Percentiles rank a stretch among this genome's conserved stretches.
Conservation (phyloP, 2,888 invertebrate genomes). For the Calephelis perditalis region DNA sequence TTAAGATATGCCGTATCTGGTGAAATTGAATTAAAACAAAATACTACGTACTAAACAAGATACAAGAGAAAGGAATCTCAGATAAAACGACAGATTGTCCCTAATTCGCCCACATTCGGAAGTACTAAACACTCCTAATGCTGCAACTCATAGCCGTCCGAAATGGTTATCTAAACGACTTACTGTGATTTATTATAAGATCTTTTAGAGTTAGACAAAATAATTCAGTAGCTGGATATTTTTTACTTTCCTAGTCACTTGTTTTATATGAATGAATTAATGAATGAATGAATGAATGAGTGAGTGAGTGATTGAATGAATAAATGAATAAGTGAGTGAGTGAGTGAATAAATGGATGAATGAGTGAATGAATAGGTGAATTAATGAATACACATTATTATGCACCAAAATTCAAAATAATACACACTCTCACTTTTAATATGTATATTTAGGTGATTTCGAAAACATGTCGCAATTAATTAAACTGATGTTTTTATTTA, state of each 20-base stretch:
- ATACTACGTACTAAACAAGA: conserved; percentile 47
- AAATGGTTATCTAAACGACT: conserved; percentile 59
- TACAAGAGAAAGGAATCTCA: conserved; percentile 27
- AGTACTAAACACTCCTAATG: conserved; percentile 53
- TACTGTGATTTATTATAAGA: conserved; percentile 35
- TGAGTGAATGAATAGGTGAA: too few species aligned
- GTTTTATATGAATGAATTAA: too few species aligned
- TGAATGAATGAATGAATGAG: too few species aligned
- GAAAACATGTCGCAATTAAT: too few species aligned
- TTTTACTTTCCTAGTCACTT: background rate
- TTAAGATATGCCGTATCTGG: conserved; percentile 33
- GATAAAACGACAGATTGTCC: conserved; percentile 54
- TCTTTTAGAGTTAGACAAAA: conserved; percentile 22
- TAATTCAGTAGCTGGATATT: conserved; percentile 20
- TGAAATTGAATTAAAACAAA: conserved; percentile 49
- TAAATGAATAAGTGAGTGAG: too few species aligned
- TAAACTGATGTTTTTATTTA: background rate
- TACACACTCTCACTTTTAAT: too few species aligned
- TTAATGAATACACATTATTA: too few species aligned
- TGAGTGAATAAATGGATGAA: too few species aligned
- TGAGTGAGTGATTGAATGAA: too few species aligned
- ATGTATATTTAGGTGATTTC: too few species aligned
- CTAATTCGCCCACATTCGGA: conserved; percentile 58
- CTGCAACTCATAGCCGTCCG: conserved; percentile 37
- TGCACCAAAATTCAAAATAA: too few species aligned